Evolutionary conservation across 2,888 invertebrate genomes (phyloP), one percentile per base, ranked within the genome.

Genomic region (Hololepta plana): DNA sequence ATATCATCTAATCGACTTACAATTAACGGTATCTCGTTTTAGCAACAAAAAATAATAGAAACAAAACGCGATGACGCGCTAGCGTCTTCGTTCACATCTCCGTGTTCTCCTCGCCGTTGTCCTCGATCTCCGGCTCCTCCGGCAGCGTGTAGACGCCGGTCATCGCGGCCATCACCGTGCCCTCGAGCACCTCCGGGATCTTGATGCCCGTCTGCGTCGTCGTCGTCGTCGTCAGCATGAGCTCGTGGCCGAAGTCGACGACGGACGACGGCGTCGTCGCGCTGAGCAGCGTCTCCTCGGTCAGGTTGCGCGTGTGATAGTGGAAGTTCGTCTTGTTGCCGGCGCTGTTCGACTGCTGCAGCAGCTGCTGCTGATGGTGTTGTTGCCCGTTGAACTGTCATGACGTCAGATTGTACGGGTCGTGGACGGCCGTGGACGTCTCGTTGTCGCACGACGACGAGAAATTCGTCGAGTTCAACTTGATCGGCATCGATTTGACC

Each of bases 321-420:
- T n/a, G n/a, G n/a, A n/a, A n/a, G n/a, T n/a, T n/a, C n/a, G 17
- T n/a, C 7, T n/a, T 17, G 17, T n/a, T 17, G 17, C 17, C n/a
- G 7, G 17, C n/a, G 17, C 17, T 17, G 17, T 17, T 17, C n/a
- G n/a, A n/a, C n/a, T n/a, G n/a, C n/a, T n/a, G n/a, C n/a, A n/a
- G 43, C 62, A 64, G 39, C 43, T 63, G 62, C 31, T 36, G 42
- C 36, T 56, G 59, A 15, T 24, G 9, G 33, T 24, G 16, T 25
- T 27, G 27, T 4, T 10, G 26, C 35, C 54, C 57, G 45, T 59
- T 69, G 64, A 73, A 72, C 62, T 74, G 74, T 74, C 74, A 74
- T 64, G 73, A 74, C 36, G 64, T 64, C 59, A 72, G 60, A 33
- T 69, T 71, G 47, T 70, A 72, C 0, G 72, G 70, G 52, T 73